These are phyloP conservation scores for Agrochola lota DNA, from an alignment of 2,888 invertebrate species.

Conservation along the genomic window DNA sequence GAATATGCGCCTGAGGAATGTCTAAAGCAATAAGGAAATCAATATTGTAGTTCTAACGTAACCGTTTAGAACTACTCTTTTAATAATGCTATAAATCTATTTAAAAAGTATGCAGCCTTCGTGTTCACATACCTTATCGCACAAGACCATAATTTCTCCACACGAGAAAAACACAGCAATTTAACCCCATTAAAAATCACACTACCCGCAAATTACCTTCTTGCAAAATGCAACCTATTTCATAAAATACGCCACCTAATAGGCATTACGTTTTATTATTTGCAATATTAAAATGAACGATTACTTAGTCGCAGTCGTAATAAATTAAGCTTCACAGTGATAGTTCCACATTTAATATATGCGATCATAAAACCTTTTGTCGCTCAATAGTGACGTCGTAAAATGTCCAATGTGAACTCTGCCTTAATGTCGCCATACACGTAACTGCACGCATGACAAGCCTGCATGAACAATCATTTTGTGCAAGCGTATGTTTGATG, in stretches of 20 bases:
- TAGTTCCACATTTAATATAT: slow-evolving; percentile 75
- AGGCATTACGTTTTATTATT: slow-evolving; percentile 29
- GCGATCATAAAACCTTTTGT: slow-evolving; percentile 75
- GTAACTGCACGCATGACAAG: no score
- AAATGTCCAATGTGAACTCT: slow-evolving; percentile 61
- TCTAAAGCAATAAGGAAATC: no score
- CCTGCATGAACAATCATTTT: no score
- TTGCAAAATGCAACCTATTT: slow-evolving; percentile 22
- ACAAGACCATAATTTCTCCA: slow-evolving; percentile 17
- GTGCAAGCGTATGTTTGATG: no score
- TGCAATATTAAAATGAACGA: slow-evolving; percentile 45
- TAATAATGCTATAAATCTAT: slow-evolving; percentile 34
- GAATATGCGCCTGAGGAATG: no score
- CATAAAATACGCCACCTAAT: slow-evolving; percentile 27
- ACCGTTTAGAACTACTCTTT: background rate
- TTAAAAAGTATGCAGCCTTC: slow-evolving; percentile 33
- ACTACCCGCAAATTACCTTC: slow-evolving; percentile 44
- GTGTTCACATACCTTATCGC: slow-evolving; percentile 41
- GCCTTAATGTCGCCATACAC: slow-evolving; percentile 21
- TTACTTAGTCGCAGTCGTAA: slow-evolving; percentile 54
- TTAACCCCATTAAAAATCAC: slow-evolving; percentile 44
- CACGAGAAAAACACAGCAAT: slow-evolving; percentile 32
- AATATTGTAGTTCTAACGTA: background rate
- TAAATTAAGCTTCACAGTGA: slow-evolving; percentile 49
- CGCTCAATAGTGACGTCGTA: slow-evolving; percentile 71